Evolutionary conservation across 1,140 invertebrate species (phyloP).

Genomic region (Halesus radiatus): DNA sequence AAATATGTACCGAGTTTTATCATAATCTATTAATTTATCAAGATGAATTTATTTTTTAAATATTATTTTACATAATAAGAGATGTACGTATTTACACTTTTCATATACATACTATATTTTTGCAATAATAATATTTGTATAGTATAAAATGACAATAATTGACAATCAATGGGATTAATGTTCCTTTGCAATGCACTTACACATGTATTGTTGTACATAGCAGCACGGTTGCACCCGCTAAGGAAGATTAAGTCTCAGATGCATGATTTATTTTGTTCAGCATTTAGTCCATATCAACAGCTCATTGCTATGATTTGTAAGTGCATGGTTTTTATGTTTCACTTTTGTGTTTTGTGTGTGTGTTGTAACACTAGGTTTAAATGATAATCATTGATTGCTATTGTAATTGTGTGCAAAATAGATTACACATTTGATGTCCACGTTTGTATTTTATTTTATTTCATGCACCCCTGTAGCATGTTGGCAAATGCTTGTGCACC

Average conservation of each 20-base stretch:
- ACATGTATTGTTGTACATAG: conserved; percentile 28
- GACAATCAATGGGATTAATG: neutral
- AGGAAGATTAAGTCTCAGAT: conserved; percentile 29
- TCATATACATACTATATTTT: neutral
- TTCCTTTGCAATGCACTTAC: conserved; percentile 19
- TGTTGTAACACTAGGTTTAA: conserved; percentile 47
- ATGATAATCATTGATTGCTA: conserved; percentile 11
- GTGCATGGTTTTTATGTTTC: conserved; percentile 50
- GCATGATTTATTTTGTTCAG: conserved; percentile 47
- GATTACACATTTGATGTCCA: conserved; percentile 51
- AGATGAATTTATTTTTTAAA: no score
- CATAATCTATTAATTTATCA: no score
- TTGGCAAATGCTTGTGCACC: conserved; percentile 39
- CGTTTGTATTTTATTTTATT: conserved; percentile 49
- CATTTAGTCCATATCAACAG: conserved; percentile 49
- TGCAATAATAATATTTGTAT: no score
- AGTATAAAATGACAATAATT: neutral
- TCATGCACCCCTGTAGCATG: conserved; percentile 45
- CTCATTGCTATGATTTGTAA: conserved; percentile 57
- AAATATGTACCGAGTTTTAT: neutral
- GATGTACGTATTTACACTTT: neutral
- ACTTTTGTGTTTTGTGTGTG: conserved; percentile 41
- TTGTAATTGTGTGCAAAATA: conserved; percentile 48
- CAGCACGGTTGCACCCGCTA: conserved; percentile 9
- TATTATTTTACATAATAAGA: no score